Conservation (phyloP, 2,113 vertebrate species). For the Gasterosteus nipponicus region DNA sequence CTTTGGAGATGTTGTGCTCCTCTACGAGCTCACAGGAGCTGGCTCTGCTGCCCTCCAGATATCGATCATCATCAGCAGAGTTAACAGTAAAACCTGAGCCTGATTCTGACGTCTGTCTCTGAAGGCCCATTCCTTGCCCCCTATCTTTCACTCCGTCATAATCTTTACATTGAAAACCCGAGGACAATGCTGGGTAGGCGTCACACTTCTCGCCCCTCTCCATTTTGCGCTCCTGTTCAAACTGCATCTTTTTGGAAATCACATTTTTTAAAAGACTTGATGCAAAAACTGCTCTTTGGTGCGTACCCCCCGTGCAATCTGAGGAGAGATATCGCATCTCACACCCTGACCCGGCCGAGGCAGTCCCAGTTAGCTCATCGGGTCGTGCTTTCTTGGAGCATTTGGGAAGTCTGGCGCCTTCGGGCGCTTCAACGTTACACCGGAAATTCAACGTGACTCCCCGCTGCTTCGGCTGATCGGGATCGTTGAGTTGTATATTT, state of each 20-base stretch:
- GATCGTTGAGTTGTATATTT: slow-evolving; percentile 61
- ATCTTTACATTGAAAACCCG: slow-evolving; percentile 69
- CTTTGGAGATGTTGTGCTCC: slow-evolving; percentile 54
- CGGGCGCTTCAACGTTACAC: slow-evolving; percentile 79
- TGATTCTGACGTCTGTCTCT: slow-evolving; percentile 87
- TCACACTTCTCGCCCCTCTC: slow-evolving; percentile 88
- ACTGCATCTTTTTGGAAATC: slow-evolving; percentile 98
- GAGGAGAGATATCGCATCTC: slow-evolving; percentile 61
- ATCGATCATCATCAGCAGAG: slow-evolving; percentile 76
- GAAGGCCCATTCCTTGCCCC: slow-evolving; percentile 67
- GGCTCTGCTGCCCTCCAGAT: slow-evolving; percentile 56
- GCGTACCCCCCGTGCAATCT: slow-evolving; percentile 73
- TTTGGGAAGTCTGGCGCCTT: slow-evolving; percentile 65
- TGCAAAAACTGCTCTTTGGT: slow-evolving; percentile 89
- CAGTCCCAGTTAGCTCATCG: slow-evolving; percentile 68
- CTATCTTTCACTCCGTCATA: slow-evolving; percentile 70
- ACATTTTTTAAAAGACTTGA: slow-evolving; percentile 95
- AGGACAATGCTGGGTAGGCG: slow-evolving; percentile 47
- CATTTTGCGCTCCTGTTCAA: slow-evolving; percentile 93
- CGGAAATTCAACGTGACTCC: slow-evolving; percentile 83
- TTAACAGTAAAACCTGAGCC: slow-evolving; percentile 81
- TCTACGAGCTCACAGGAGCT: slow-evolving; percentile 78
- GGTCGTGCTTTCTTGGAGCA: slow-evolving; percentile 69
- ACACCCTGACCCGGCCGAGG: slow-evolving; percentile 66
- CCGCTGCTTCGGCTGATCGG: slow-evolving; percentile 72